phyloP scores from a whole-genome alignment of 2,888 invertebrate species.

The Phengaris alcon region DNA sequence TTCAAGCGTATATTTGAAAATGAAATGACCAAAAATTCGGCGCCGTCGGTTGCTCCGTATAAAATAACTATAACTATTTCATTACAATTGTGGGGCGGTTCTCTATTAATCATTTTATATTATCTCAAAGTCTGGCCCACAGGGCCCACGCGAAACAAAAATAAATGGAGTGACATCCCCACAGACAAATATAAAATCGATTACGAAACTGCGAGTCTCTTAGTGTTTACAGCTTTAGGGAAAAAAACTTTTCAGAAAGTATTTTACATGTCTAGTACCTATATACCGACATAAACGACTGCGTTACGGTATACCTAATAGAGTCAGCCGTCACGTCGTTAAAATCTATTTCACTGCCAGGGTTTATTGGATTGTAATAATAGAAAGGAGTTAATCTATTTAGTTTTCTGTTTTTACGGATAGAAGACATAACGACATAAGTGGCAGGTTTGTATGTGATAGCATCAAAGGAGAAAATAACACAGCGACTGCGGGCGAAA shows the following conservation, averaged over 20 bases:
- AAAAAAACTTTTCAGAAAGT: too few species aligned
- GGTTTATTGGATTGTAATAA: neutral
- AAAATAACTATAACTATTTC: conserved; percentile 5
- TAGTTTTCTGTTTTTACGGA: conserved; percentile 41
- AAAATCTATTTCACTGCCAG: too few species aligned
- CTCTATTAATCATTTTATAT: conserved; percentile 1
- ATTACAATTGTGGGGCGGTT: neutral
- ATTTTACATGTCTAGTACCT: neutral
- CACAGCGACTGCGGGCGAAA: neutral
- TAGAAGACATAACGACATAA: conserved; percentile 36
- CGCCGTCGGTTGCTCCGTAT: neutral
- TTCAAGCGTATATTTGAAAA: neutral
- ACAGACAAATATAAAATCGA: conserved; percentile 15
- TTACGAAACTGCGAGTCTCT: neutral
- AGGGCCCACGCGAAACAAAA: neutral
- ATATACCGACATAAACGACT: neutral
- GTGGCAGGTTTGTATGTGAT: neutral
- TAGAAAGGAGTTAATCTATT: neutral
- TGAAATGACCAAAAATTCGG: neutral
- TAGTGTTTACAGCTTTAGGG: neutral
- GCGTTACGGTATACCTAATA: neutral
- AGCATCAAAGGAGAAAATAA: conserved; percentile 21
- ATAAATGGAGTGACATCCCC: neutral
- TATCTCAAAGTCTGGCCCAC: neutral
- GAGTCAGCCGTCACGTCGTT: too few species aligned